Base-by-base conservation (phyloP, 2,888 invertebrate genomes). In the Quadriops clusia region DNA sequence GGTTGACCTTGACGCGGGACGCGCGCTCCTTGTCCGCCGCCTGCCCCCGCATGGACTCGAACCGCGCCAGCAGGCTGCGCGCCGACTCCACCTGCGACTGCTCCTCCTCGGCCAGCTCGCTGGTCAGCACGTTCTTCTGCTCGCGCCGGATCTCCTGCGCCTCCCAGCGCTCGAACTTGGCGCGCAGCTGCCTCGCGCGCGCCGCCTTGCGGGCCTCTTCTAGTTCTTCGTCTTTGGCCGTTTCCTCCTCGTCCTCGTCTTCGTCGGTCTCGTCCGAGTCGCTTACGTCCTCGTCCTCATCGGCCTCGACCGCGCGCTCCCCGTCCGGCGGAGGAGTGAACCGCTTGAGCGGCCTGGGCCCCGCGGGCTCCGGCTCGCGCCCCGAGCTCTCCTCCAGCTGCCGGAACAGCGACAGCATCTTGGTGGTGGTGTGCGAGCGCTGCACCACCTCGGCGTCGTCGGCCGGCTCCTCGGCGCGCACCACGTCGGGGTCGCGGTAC, bases 121-220 rank as follows among this genome's bases (percentile, higher is more conserved):
- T 33, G 23, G 32, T 38, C 63, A 47, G 49, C 56, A 55, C 46
- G 63, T 43, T 33, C 33, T 30, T 22, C 55, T 68, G 56, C 54
- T 75, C 71, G 6, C 67, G 66, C 37, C 65, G 65, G 10, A 72
- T 69, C 54, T 78, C 79, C 26, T 70, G 66, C 2, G 74, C 71
- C 51, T 80, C 78, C 89, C 89, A 89, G 50, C 79, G 71, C 61
- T 91, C 90, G 63, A 90, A 91, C 54, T 87, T 85, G 38, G 77
- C 84, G 45, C 85, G 73, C 51, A 91, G 67, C 40, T 81, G 77
- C 57, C 80, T 85, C 11, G 90, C 87, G 42, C 84, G 74, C 1
- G 84, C 87, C 0, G 83, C 70, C 43, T 74, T 74, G 47, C 79
- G 77, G 5, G 82, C 80, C 72, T 74, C 32, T 16, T 39, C 15